Evolutionary conservation across 2,888 invertebrate species (phyloP).

Genomic region (Apamea epomidion): DNA sequence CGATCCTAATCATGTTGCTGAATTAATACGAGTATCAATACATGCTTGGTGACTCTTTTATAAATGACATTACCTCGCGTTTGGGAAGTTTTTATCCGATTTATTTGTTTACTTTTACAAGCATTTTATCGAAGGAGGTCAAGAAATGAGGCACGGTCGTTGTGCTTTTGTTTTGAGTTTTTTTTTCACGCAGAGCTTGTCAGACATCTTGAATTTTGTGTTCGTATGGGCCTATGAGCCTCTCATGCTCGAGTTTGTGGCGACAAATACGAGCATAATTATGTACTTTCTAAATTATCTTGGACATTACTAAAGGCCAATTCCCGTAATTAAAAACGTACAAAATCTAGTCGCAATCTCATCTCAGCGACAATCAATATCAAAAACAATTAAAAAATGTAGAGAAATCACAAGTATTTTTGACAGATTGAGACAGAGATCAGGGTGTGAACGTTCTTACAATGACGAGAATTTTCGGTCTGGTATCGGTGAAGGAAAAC

Average conservation of each 20-base stretch:
- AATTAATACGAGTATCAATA: slow-evolving; percentile 46
- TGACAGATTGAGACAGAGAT: too few species aligned
- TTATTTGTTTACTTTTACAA: slow-evolving; percentile 34
- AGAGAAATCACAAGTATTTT: too few species aligned
- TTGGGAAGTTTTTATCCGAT: slow-evolving; percentile 20
- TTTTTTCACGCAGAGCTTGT: background rate
- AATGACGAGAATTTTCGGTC: too few species aligned
- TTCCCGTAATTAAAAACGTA: too few species aligned
- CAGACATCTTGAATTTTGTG: slow-evolving; percentile 6
- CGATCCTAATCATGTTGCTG: slow-evolving; percentile 33
- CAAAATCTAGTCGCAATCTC: too few species aligned
- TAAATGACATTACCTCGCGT: slow-evolving; percentile 35
- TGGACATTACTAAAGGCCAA: background rate
- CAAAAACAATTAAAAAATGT: too few species aligned
- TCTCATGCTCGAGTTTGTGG: background rate
- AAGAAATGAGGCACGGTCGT: background rate
- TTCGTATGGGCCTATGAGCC: background rate
- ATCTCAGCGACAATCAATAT: too few species aligned
- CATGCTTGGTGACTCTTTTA: slow-evolving; percentile 12
- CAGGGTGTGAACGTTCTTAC: too few species aligned
- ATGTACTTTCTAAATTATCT: background rate
- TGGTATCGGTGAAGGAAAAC: background rate
- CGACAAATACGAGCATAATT: background rate
- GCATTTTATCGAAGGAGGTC: background rate
- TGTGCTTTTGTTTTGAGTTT: background rate